Percentiles rank a stretch among this genome's conserved stretches.
These are phyloP conservation scores for Hylomyscus alleni DNA, from an alignment of 2,797 vertebrate genomes.

Conservation along the genomic window DNA sequence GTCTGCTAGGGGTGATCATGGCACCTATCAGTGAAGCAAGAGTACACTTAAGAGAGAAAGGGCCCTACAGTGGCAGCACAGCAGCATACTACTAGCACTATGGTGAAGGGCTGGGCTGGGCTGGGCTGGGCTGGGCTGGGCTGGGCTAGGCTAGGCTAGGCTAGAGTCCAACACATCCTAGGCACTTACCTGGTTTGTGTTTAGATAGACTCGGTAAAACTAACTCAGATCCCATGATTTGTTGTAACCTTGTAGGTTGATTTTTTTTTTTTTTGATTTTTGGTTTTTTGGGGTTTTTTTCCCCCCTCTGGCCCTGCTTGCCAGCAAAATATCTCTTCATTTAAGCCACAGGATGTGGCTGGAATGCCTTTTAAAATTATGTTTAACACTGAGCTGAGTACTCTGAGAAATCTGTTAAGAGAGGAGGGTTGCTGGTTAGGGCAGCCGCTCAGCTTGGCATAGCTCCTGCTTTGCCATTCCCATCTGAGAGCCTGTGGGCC, in stretches of 20 bases:
- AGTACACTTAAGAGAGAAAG: not conserved
- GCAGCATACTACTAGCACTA: not conserved
- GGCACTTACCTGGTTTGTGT: not conserved
- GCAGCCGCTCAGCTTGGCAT: not conserved
- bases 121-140: too few relatives aligned
- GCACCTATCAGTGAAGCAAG: not conserved
- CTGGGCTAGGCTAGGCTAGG: not conserved
- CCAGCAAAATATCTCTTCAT: slow-evolving; percentile 44
- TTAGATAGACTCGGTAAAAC: slow-evolving; percentile 14
- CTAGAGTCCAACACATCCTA: not conserved
- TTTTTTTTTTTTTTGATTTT: not conserved
- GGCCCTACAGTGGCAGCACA: not conserved
- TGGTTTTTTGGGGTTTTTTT: too few relatives aligned
- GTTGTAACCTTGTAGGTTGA: not conserved
- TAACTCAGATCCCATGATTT: not conserved
- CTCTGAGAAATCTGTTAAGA: slow-evolving; percentile 21
- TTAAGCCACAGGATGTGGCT: slow-evolving; percentile 42
- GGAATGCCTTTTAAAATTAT: not conserved
- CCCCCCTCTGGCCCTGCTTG: not conserved
- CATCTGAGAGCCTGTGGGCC: not conserved
- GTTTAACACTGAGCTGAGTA: not conserved
- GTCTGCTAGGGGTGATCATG: not conserved
- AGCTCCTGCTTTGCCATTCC: not conserved
- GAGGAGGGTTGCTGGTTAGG: not conserved
- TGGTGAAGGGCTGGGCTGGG: not conserved